phyloP scores from a whole-genome alignment of 1,140 invertebrate species.

The Microplitis demolitor region DNA sequence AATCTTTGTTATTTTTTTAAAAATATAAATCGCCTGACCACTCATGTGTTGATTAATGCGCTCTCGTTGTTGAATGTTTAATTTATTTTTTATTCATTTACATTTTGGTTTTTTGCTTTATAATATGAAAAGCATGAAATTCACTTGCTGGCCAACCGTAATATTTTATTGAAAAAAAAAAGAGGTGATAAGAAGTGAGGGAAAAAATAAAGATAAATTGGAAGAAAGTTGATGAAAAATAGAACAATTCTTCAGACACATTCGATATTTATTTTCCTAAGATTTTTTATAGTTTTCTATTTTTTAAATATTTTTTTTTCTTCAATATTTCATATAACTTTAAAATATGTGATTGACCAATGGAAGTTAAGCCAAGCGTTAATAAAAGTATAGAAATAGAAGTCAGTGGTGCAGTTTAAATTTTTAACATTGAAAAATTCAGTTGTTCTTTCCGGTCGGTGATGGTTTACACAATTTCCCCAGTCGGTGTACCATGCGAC shows the following conservation, averaged over 20 bases:
- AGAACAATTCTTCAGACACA: constrained; percentile 1
- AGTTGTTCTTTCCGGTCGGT: constrained; percentile 6
- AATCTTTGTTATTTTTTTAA: no score
- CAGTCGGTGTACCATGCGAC: constrained; percentile 7
- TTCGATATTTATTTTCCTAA: not conserved
- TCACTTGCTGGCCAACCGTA: no score
- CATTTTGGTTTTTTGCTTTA: no score
- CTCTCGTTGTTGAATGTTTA: no score
- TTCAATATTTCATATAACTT: not conserved
- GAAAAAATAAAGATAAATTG: not conserved
- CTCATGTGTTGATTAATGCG: no score
- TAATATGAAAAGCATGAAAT: no score
- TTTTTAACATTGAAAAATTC: not conserved
- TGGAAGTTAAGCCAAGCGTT: not conserved
- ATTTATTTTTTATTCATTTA: no score
- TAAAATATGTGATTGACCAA: not conserved
- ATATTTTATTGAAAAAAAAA: no score
- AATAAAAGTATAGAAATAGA: not conserved
- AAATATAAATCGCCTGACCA: no score
- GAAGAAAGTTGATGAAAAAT: constrained; percentile 5
- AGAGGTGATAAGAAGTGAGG: not conserved
- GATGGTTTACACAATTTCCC: constrained; percentile 11
- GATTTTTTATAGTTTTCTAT: not conserved
- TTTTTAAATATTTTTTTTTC: not conserved
- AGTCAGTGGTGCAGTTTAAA: not conserved